A percentile compares a stretch with the other conserved stretches of the same genome.
phyloP scores from a whole-genome alignment of 2,888 invertebrate genomes.

The Yponomeuta evonymella region DNA sequence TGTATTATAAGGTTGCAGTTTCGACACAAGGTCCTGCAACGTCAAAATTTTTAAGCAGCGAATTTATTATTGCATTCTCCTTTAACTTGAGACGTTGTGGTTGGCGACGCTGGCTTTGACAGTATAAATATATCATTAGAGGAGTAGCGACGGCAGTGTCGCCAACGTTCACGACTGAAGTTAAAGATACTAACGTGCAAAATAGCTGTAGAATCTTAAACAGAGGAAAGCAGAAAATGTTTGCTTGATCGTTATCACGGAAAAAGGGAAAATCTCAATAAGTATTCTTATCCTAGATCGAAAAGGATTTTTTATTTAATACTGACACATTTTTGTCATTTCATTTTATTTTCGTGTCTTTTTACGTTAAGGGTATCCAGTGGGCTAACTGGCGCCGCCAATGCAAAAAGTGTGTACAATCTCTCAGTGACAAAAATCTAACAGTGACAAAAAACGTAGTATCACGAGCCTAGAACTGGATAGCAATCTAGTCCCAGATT shows the following conservation, averaged over 20 bases:
- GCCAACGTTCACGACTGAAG: background rate
- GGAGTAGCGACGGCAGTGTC: background rate
- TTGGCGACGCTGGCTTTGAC: background rate
- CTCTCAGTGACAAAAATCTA: too few relatives aligned
- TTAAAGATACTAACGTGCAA: background rate
- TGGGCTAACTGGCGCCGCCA: too few relatives aligned
- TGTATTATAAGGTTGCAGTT: conserved; percentile 46
- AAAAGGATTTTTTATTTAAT: too few relatives aligned
- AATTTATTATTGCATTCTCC: conserved; percentile 28
- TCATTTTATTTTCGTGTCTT: too few relatives aligned
- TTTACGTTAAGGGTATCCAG: too few relatives aligned
- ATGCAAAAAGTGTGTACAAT: too few relatives aligned
- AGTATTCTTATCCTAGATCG: background rate
- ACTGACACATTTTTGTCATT: too few relatives aligned
- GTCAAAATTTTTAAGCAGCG: conserved; percentile 43
- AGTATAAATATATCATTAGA: too few relatives aligned
- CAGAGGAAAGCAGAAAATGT: background rate
- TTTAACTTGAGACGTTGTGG: background rate
- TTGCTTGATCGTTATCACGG: background rate
- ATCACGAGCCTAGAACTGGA: too few relatives aligned
- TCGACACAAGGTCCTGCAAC: conserved; percentile 37
- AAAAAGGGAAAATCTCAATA: background rate
- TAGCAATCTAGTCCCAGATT: too few relatives aligned
- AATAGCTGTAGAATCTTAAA: background rate
- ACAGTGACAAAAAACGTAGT: too few relatives aligned